phyloP scores from a whole-genome alignment of 53 echinoderm and acorn worm species.

The Zoroaster sp. region DNA sequence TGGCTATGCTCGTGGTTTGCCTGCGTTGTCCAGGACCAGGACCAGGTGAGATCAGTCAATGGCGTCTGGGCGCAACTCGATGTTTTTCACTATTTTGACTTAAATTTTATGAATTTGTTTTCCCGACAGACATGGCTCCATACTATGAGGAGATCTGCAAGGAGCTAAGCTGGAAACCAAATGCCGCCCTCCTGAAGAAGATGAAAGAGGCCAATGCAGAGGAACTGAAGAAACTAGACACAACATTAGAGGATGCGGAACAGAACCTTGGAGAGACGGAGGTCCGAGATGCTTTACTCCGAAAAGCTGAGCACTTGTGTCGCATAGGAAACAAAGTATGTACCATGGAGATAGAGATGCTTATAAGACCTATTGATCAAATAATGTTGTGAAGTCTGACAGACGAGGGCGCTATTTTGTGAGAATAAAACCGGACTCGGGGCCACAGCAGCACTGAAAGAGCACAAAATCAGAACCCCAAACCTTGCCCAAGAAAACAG shows the following conservation, averaged over 20 bases:
- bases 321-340: conserved; percentile 94
- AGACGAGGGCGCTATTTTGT: no score
- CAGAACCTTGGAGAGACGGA: conserved; percentile 97
- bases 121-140: conserved; percentile 88
- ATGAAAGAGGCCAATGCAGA: conserved; percentile 90
- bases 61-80: no score
- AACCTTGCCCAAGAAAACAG: no score
- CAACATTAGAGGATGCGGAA: conserved; percentile 90
- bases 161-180: conserved; percentile 85
- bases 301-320: conserved; percentile 92
- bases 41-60: no score
- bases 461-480: no score
- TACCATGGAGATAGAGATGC: neutral
- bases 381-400: no score
- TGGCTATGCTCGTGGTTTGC: no score
- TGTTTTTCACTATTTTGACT: neutral
- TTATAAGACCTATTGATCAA: no score
- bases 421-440: no score
- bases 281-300: conserved; percentile 91
- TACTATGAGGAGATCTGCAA: conserved; percentile 94
- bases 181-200: conserved; percentile 72
- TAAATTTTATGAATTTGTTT: neutral
- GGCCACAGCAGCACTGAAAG: no score
- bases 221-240: conserved; percentile 85
- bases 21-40: no score